Base-by-base conservation (phyloP, 2,113 vertebrate species). In the Pomatostomus ruficeps region DNA sequence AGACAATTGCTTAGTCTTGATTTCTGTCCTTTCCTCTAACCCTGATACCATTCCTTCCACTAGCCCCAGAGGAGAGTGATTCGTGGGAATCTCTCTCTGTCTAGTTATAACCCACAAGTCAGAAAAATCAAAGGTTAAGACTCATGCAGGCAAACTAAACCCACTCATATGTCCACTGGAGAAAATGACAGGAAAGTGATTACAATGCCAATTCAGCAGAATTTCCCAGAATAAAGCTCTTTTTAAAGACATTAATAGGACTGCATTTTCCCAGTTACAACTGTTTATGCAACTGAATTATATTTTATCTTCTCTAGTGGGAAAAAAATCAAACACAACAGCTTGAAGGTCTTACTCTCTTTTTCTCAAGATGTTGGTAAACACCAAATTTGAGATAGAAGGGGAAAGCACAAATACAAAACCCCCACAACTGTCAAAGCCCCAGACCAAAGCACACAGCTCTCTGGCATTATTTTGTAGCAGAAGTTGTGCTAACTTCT, bases 121-220 rank as follows among this genome's bases (percentile, higher is more conserved):
- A 23, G 36, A 40, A 88, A 72, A 86, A 52, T 11, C 36, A 65
- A 73, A 76, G 51, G 18, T 48, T 42, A 49, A 29, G 22, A 46
- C 26, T 83, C 35, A 54, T 0, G 0, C 18, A 38, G 22, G n/a
- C 40, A 85, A 93, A 75, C 25, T 57, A 62, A 85, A 29, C 6
- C 11, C 63, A 66, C 63, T 45, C 1, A 0, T 16, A 12, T 3
- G 7, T 46, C 12, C 6, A 5, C 25, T 5, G 1, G n/a, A 68
- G 58, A 75, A 11, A 46, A 48, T 4, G 49, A 66, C 42, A 49
- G 49, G 29, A 36, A 73, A 68, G 61, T 5, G 26, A 55, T 55
- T 57, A 52, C n/a, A 52, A 3, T 0, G 2, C 15, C 24, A 36
- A 28, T 48, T 85, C 70, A 55, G 35, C 17, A 85, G 38, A 65